phyloP scores from a whole-genome alignment of 1,140 invertebrate species.

The Zaprionus lachaisei region DNA sequence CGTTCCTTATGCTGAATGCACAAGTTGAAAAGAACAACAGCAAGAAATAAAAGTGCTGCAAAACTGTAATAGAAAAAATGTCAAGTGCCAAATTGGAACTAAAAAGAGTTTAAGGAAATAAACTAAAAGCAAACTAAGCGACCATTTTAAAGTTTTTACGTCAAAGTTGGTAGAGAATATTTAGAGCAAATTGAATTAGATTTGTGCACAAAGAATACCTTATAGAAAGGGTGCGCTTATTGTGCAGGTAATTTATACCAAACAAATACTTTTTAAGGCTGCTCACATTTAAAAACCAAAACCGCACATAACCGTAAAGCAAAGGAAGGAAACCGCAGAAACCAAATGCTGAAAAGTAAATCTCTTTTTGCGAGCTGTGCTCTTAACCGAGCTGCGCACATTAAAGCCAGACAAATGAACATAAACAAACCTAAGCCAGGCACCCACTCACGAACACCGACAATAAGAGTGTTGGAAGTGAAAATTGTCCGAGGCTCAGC shows the following conservation, averaged over 20 bases:
- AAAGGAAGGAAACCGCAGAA: constrained; percentile 14
- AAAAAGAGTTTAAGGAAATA: constrained; percentile 2
- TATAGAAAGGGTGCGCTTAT: not conserved
- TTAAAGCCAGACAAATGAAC: constrained; percentile 50
- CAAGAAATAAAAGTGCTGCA: constrained; percentile 3
- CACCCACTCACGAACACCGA: constrained; percentile 9
- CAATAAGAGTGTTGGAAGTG: constrained; percentile 17
- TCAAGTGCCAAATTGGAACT: constrained; percentile 11
- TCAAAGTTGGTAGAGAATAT: not conserved
- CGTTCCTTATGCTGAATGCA: constrained; percentile 4
- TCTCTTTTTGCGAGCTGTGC: constrained; percentile 18
- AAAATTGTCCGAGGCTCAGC: constrained; percentile 34
- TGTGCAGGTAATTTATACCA: constrained; percentile 14
- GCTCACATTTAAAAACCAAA: constrained; percentile 16
- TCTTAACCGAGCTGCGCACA: constrained; percentile 4
- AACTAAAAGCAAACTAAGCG: not conserved
- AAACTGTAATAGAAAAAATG: constrained; percentile 29
- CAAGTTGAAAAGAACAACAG: constrained; percentile 10
- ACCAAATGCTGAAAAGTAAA: constrained; percentile 39
- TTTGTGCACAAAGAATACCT: not conserved
- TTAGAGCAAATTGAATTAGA: constrained; percentile 28
- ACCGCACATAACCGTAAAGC: constrained; percentile 35
- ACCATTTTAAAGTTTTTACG: constrained; percentile 2
- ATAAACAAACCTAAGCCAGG: constrained; percentile 33
- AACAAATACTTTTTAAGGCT: constrained; percentile 7